Evolutionary conservation across 2,888 invertebrate genomes (phyloP).

Genomic region (Halocaridina rubra): DNA sequence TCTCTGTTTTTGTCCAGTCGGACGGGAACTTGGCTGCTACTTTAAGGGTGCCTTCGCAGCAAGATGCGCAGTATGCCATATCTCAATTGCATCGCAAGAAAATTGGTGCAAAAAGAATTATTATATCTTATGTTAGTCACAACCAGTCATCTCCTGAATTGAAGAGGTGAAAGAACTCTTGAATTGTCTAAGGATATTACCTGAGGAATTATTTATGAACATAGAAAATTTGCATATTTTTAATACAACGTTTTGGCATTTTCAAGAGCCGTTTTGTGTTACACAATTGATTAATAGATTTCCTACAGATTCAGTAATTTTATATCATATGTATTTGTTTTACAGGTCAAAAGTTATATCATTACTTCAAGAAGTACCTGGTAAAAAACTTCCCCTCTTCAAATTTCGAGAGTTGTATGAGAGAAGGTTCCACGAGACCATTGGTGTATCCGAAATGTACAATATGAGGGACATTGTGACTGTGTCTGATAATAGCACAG

Average conservation of each 20-base stretch:
- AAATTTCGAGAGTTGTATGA: conserved; percentile 86
- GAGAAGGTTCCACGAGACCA: conserved; percentile 80
- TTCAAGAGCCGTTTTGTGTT: too few species aligned
- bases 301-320: too few species aligned
- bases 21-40: conserved; percentile 79
- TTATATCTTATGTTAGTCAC: conserved; percentile 74
- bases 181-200: background rate
- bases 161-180: conserved; percentile 48
- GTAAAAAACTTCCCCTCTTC: conserved; percentile 80
- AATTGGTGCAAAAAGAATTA: conserved; percentile 83
- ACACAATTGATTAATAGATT: too few species aligned
- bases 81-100: conserved; percentile 86
- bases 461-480: conserved; percentile 82
- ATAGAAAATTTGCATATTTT: too few species aligned
- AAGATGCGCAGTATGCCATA: conserved; percentile 75
- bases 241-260: too few species aligned
- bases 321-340: too few species aligned
- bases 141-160: conserved; percentile 66
- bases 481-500: conserved; percentile 75
- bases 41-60: conserved; percentile 78
- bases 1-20: conserved; percentile 75
- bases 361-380: conserved; percentile 81
- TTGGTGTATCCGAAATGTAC: conserved; percentile 72
- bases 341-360: conserved; percentile 79
- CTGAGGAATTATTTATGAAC: background rate